These are phyloP conservation scores for Vulpes lagopus DNA, from an alignment of 2,113 vertebrate species.

Conservation along the genomic window DNA sequence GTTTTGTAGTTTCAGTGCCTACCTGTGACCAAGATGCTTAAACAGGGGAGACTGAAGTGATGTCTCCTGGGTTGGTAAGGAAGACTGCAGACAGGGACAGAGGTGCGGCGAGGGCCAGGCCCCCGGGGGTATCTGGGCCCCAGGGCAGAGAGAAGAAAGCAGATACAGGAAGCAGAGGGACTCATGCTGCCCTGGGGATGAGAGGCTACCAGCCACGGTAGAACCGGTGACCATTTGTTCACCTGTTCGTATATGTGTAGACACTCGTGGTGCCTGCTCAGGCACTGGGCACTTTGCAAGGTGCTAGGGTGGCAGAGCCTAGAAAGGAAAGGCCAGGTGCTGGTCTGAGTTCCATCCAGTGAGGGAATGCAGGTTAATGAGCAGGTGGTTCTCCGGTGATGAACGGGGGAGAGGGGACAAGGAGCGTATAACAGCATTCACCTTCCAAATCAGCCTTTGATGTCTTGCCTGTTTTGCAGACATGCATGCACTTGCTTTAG, in stretches of 20 bases:
- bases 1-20: background rate
- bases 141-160: background rate
- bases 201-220: background rate
- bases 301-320: background rate
- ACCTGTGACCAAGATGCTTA: background rate
- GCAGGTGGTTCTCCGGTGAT: background rate
- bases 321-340: background rate
- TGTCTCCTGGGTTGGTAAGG: background rate
- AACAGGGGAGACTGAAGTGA: background rate
- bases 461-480: background rate
- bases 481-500: accelerated
- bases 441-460: background rate
- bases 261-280: background rate
- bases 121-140: background rate
- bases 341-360: accelerated
- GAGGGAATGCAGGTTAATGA: background rate
- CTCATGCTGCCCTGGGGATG: background rate
- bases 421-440: too few species aligned
- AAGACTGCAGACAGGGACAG: background rate
- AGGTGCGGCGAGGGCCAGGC: background rate
- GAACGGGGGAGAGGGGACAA: too few species aligned
- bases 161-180: background rate
- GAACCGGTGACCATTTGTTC: accelerated
- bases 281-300: background rate
- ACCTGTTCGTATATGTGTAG: accelerated